phyloP scores from a whole-genome alignment of 92 coral and sea anemone genomes.

The Palythoa grandis region DNA sequence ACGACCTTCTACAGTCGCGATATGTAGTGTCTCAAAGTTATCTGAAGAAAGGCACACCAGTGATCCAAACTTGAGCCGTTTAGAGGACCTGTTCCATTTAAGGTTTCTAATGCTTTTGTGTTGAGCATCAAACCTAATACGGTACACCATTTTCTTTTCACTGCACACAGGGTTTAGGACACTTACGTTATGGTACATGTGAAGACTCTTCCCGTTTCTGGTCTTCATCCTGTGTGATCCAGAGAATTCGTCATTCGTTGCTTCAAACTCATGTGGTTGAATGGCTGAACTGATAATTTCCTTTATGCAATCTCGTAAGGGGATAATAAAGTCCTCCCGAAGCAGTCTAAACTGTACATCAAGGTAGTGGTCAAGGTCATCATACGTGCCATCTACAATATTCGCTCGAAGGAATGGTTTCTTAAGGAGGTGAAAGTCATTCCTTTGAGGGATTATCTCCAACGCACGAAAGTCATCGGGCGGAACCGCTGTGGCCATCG shows the following conservation, averaged over 20 bases:
- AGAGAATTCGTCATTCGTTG: neutral
- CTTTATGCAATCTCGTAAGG: conserved; percentile 70
- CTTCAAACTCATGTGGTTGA: conserved; percentile 39
- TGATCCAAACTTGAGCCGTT: conserved; percentile 76
- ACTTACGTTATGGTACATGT: conserved; percentile 64
- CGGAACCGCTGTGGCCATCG: conserved; percentile 48
- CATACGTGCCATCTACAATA: conserved; percentile 62
- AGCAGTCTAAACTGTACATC: conserved; percentile 93
- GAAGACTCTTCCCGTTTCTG: conserved; percentile 35
- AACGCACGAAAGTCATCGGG: conserved; percentile 75
- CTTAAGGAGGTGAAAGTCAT: conserved; percentile 56
- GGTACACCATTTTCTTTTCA: conserved; percentile 62
- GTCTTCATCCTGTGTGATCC: neutral
- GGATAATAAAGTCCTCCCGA: conserved; percentile 78
- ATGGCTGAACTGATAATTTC: conserved; percentile 37
- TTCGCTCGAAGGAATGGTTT: conserved; percentile 87
- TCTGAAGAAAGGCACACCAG: conserved; percentile 82
- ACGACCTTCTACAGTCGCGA: conserved; percentile 89
- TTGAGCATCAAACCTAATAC: conserved; percentile 62
- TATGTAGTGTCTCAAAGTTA: conserved; percentile 59
- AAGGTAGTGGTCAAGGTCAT: conserved; percentile 79
- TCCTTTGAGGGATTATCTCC: conserved; percentile 72
- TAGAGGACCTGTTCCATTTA: conserved; percentile 72
- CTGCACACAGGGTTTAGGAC: conserved; percentile 68
- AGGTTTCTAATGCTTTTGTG: conserved; percentile 55